These are phyloP conservation scores for Tenrec ecaudatus DNA, from an alignment of 2,113 vertebrate genomes.

Conservation along the genomic window DNA sequence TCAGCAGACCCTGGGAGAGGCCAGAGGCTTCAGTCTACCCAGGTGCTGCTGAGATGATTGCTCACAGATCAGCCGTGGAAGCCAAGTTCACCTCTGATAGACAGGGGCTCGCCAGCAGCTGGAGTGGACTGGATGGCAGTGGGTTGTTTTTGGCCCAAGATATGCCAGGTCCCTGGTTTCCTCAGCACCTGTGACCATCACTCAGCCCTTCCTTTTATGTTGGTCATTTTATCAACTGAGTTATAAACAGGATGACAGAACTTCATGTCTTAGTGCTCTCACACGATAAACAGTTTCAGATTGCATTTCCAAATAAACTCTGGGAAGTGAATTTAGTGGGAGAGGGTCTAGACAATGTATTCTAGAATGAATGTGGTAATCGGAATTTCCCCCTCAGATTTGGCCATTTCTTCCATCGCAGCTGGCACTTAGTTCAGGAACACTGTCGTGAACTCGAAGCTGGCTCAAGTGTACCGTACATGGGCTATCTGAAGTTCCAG, in stretches of 20 bases:
- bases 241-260: neutral
- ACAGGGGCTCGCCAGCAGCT: neutral
- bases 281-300: neutral
- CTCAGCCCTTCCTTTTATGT: neutral
- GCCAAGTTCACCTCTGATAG: neutral
- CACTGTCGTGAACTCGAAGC: too few species aligned
- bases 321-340: neutral
- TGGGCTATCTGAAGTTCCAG: too few species aligned
- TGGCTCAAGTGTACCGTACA: too few species aligned
- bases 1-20: neutral
- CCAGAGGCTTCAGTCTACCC: neutral
- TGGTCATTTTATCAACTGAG: neutral
- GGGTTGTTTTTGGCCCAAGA: neutral
- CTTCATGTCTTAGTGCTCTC: conserved; percentile 12
- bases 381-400: too few species aligned
- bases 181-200: rapidly evolving
- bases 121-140: neutral
- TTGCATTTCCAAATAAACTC: neutral
- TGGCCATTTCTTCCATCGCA: neutral
- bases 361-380: neutral
- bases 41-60: neutral
- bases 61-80: neutral
- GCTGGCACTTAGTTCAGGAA: neutral
- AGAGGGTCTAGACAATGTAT: neutral
- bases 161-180: rapidly evolving